Conservation (phyloP, 2,888 invertebrate genomes). For the Emmelina monodactyla region DNA sequence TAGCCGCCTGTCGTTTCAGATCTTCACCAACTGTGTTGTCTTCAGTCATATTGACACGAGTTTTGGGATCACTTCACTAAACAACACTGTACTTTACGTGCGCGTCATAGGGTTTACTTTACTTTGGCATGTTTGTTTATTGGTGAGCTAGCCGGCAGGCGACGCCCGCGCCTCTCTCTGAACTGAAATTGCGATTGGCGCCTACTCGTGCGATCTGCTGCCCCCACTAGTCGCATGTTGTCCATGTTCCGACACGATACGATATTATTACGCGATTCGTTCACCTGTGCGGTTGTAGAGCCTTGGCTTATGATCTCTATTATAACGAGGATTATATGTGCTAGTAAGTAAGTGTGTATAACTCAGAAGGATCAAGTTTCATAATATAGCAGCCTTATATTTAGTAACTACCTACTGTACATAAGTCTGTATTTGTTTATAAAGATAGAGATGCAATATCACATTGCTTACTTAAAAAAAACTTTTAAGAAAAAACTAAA, state of each 20-base stretch:
- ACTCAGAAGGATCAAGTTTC: too few relatives aligned
- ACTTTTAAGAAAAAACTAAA: too few relatives aligned
- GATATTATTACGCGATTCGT: constrained; percentile 11
- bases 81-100: background rate
- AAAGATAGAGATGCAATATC: too few relatives aligned
- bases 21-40: constrained; percentile 49
- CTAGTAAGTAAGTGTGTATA: too few relatives aligned
- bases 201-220: constrained; percentile 37
- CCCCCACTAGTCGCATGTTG: constrained; percentile 26
- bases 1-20: constrained; percentile 52
- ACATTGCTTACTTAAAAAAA: too few relatives aligned
- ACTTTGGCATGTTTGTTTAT: background rate
- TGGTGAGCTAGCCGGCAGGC: constrained; percentile 24
- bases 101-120: background rate
- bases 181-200: constrained; percentile 26
- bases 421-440: too few relatives aligned
- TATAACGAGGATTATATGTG: too few relatives aligned
- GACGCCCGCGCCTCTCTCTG: constrained; percentile 56
- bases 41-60: constrained; percentile 38
- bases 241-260: constrained; percentile 26
- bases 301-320: too few relatives aligned
- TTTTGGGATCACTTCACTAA: constrained; percentile 23
- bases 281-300: background rate
- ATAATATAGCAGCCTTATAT: too few relatives aligned
- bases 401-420: too few relatives aligned